These are phyloP conservation scores for Saguinus imperator DNA, from an alignment of 2,113 vertebrate species.

Conservation along the genomic window DNA sequence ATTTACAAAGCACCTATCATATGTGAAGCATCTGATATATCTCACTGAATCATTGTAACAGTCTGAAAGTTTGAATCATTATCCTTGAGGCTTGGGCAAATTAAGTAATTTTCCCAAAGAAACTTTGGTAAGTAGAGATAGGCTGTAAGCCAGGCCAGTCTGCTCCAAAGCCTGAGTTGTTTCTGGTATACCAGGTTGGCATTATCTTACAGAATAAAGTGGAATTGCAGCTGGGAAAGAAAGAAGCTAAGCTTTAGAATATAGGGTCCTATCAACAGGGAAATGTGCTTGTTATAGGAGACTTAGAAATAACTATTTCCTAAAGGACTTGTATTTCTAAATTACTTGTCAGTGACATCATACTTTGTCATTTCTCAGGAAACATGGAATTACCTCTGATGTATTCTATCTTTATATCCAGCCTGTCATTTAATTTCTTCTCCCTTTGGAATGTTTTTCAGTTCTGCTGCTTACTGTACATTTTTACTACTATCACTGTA, in stretches of 20 bases:
- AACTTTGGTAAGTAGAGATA: not conserved
- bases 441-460: not conserved
- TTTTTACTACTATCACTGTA: not conserved
- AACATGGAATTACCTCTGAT: slow-evolving; percentile 1
- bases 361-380: not conserved
- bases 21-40: not conserved
- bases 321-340: not conserved
- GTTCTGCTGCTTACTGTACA: not conserved
- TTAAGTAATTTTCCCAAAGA: not conserved
- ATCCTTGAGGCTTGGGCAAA: not conserved
- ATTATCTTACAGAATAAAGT: slow-evolving; percentile 34
- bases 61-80: slow-evolving; percentile 4
- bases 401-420: not conserved
- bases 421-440: not conserved
- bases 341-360: not conserved
- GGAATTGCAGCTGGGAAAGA: not conserved
- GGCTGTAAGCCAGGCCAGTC: not conserved
- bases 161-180: not conserved
- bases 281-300: not conserved
- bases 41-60: not conserved
- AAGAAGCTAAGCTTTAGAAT: not conserved
- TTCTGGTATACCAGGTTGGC: not conserved
- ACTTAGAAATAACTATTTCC: slow-evolving; percentile 27
- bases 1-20: not conserved
- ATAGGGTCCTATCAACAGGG: not conserved